Conservation (phyloP, 2,113 vertebrate species). For the Ailurus styani region DNA sequence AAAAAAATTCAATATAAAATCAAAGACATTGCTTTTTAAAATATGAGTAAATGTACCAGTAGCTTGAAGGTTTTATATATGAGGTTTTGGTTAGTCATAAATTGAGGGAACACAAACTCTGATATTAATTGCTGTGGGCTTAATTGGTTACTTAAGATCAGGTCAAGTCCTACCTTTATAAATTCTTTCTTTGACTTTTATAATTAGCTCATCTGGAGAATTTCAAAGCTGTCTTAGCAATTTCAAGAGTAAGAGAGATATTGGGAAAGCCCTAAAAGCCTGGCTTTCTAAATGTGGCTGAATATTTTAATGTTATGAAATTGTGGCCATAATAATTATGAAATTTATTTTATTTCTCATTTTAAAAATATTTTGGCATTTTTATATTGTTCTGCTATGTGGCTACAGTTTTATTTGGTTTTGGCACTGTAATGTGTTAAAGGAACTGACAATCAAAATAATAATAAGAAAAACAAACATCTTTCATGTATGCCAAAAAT, state of each 20-base stretch:
- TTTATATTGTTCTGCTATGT: neutral
- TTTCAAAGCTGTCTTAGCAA: neutral
- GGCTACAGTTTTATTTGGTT: neutral
- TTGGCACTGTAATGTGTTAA: neutral
- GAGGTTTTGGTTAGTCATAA: neutral
- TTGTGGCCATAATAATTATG: neutral
- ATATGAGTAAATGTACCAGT: neutral
- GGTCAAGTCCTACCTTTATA: neutral
- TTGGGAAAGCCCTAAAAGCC: neutral
- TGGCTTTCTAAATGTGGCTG: neutral
- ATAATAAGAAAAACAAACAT: neutral
- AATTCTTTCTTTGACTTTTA: neutral
- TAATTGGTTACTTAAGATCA: neutral
- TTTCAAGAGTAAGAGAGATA: neutral
- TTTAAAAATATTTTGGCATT: neutral
- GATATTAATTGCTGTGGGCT: neutral
- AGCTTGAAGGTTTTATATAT: neutral
- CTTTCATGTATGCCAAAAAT: neutral
- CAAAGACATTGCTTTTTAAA: neutral
- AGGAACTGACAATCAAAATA: neutral
- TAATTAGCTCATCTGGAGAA: neutral
- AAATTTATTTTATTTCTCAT: neutral
- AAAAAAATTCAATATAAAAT: neutral
- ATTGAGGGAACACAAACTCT: neutral
- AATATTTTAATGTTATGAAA: neutral